Conservation (phyloP, 2,113 vertebrate genomes). For the Camelus dromedarius region DNA sequence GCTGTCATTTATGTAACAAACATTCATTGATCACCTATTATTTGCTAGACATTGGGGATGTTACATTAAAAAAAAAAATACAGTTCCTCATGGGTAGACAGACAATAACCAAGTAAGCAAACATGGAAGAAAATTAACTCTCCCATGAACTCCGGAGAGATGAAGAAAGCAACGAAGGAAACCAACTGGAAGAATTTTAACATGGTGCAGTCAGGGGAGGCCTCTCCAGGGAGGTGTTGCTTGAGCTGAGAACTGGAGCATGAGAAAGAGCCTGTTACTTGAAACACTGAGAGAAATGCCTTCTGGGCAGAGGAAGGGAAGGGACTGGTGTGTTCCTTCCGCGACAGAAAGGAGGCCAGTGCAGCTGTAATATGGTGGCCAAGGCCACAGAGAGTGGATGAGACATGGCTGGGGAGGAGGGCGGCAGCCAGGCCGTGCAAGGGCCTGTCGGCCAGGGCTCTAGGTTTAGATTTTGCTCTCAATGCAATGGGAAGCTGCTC, state of each 20-base stretch:
- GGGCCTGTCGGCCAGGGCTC: background rate
- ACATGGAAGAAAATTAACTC: background rate
- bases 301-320: background rate
- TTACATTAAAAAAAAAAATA: background rate
- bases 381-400: accelerated
- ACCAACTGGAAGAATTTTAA: background rate
- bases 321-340: background rate
- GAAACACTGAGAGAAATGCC: background rate
- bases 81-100: background rate
- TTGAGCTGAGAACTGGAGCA: background rate
- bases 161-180: background rate
- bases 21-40: background rate
- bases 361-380: background rate
- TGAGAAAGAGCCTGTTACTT: background rate
- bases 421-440: accelerated
- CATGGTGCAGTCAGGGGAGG: background rate
- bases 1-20: background rate
- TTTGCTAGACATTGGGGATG: background rate
- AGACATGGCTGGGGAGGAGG: accelerated
- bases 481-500: background rate
- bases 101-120: background rate
- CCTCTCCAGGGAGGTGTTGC: background rate
- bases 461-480: background rate
- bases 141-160: background rate
- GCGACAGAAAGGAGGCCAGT: background rate